These are phyloP conservation scores for Nephrotoma guestfalica DNA, from an alignment of 2,888 invertebrate genomes.

Conservation along the genomic window DNA sequence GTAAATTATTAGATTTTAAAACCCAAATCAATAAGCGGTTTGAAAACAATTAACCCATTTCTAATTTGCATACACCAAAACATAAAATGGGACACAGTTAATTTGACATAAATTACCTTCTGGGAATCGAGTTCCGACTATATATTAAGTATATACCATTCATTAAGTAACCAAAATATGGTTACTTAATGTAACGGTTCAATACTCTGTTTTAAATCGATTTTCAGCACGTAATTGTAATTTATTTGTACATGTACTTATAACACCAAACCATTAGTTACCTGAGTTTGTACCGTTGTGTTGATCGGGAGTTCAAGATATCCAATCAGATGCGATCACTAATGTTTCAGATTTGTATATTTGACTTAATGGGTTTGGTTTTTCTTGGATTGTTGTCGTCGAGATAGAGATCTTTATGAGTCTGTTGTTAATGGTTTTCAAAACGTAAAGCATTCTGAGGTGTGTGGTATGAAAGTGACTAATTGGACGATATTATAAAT, in stretches of 20 bases:
- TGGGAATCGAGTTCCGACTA: not conserved
- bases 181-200: not conserved
- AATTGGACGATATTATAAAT: not conserved
- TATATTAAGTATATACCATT: not conserved
- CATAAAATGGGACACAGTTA: not conserved
- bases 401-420: not conserved
- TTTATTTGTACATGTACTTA: not conserved
- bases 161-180: not conserved
- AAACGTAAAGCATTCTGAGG: not conserved
- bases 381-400: not conserved
- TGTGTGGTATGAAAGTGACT: not conserved
- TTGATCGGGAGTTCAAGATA: not conserved
- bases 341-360: not conserved
- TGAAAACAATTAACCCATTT: not conserved
- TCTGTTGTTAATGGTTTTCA: not conserved
- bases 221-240: not conserved
- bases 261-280: not conserved
- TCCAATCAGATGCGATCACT: not conserved
- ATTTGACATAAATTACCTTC: not conserved
- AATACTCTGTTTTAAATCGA: not conserved
- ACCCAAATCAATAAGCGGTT: not conserved
- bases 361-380: not conserved
- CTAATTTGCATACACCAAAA: not conserved
- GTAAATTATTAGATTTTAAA: not conserved
- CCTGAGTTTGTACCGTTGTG: not conserved